These are phyloP conservation scores for Telmatherina bonti DNA, from an alignment of 2,797 vertebrate species.

Conservation along the genomic window DNA sequence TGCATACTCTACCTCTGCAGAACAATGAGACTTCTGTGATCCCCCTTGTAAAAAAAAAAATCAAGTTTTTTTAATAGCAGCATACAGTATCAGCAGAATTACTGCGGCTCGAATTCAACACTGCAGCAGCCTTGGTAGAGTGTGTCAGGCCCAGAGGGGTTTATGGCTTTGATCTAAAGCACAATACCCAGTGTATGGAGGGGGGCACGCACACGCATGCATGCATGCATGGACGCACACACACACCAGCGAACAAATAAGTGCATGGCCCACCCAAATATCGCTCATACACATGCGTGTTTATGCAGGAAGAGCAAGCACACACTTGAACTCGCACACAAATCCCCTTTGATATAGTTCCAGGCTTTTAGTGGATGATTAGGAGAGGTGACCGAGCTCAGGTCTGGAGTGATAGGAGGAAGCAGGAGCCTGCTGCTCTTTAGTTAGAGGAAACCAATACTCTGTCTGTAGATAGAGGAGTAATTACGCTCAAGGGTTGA, in stretches of 20 bases:
- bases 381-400: conserved; percentile 72
- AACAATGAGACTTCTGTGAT: conserved; percentile 72
- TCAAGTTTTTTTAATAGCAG: conserved; percentile 67
- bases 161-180: conserved; percentile 81
- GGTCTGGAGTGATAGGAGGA: conserved; percentile 78
- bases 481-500: conserved; percentile 79
- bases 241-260: conserved; percentile 56
- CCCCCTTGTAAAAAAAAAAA: conserved; percentile 54
- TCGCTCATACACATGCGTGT: conserved; percentile 31
- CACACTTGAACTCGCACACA: conserved; percentile 29
- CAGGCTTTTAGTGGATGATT: conserved; percentile 81
- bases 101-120: conserved; percentile 59
- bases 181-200: conserved; percentile 75
- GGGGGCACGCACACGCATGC: not conserved
- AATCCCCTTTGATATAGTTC: conserved; percentile 77
- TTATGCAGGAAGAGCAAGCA: conserved; percentile 24
- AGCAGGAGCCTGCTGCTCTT: conserved; percentile 78
- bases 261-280: conserved; percentile 21
- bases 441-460: conserved; percentile 79
- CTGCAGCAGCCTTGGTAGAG: conserved; percentile 76
- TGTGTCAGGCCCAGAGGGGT: conserved; percentile 78
- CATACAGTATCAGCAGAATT: conserved; percentile 81
- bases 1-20: conserved; percentile 45
- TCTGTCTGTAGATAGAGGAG: conserved; percentile 76
- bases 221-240: conserved; percentile 9